Base-by-base conservation (phyloP, 2,113 vertebrate genomes). In the Vicugna pacos region DNA sequence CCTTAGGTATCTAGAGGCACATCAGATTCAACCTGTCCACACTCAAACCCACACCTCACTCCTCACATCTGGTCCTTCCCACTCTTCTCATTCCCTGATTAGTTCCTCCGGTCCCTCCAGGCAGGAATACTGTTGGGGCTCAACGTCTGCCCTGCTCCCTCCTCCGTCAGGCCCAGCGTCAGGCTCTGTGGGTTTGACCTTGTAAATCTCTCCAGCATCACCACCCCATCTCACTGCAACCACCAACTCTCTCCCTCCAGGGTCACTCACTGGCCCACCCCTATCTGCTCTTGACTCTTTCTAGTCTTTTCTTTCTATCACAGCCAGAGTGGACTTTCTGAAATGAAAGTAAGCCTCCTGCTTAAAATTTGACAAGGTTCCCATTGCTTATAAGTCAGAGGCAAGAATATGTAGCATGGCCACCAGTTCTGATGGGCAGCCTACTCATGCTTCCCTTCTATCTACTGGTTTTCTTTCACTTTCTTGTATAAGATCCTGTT, bases 121-220 rank as follows among this genome's bases (percentile, higher is more conserved):
- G 30, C 28, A 50, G 38, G 95, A 42, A 5, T 26, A 5, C 1
- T 20, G n/a, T 13, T 13, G 32, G 56, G 30, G 8, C 32, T 30
- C 20, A 16, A 3, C 35, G 3, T 22, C 52, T 26, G 16, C 26
- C 38, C 48, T 10, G 52, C 5, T 14, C 35, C 1, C 54, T 70
- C n/a, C 6, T 35, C 28, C 9, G 1, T 50, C 28, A 64, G 54
- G 42, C 4, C 2, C 3, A 0, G 35, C 54, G 13, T 67, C 7
- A 1, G 14, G 22, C 38, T 64, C 65, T 24, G 46, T 6, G 22
- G 11, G 11, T 77, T 24, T 85, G 70, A 89, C 83, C 69, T 69
- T 26, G 16, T 14, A 38, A 35, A 5, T 10, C 32, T 67, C 19
- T 14, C 17, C 46, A 19, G 19, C 8, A 0, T 30, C 46, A 42